Evolutionary conservation across 2,113 vertebrate genomes (phyloP).

Genomic region (Neotragus moschatus): DNA sequence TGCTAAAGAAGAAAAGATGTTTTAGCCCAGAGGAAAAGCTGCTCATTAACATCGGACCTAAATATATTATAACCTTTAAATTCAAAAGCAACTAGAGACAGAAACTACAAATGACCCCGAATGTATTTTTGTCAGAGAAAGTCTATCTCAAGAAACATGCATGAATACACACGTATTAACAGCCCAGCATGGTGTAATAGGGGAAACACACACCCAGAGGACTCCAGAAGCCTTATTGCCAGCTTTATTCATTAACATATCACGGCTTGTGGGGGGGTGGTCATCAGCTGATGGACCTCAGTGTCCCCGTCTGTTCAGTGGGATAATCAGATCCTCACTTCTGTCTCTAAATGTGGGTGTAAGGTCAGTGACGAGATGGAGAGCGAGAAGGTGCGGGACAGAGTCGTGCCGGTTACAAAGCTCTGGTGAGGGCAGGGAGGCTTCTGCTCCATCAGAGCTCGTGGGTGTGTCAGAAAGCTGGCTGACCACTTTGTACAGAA

Average conservation of each 20-base stretch:
- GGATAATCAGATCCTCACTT: neutral
- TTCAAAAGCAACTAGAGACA: constrained; percentile 53
- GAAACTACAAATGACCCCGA: neutral
- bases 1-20: constrained; percentile 69
- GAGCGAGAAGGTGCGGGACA: accelerated
- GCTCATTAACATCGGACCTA: constrained; percentile 57
- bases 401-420: accelerated
- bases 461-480: accelerated
- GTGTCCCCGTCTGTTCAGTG: neutral
- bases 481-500: accelerated
- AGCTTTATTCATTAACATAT: accelerated
- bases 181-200: neutral
- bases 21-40: constrained; percentile 72
- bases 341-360: neutral
- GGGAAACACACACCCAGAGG: neutral
- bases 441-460: accelerated
- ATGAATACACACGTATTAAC: neutral
- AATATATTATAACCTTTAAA: constrained; percentile 59
- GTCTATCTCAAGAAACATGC: neutral
- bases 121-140: neutral
- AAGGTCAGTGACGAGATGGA: accelerated
- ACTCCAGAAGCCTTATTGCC: accelerated
- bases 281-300: neutral
- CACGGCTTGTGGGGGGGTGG: accelerated
- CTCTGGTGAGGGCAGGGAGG: accelerated